A percentile compares a stretch with the other conserved stretches of the same genome.
These are phyloP conservation scores for Hypomecis atomaria DNA, from an alignment of 2,888 invertebrate genomes.

Conservation along the genomic window DNA sequence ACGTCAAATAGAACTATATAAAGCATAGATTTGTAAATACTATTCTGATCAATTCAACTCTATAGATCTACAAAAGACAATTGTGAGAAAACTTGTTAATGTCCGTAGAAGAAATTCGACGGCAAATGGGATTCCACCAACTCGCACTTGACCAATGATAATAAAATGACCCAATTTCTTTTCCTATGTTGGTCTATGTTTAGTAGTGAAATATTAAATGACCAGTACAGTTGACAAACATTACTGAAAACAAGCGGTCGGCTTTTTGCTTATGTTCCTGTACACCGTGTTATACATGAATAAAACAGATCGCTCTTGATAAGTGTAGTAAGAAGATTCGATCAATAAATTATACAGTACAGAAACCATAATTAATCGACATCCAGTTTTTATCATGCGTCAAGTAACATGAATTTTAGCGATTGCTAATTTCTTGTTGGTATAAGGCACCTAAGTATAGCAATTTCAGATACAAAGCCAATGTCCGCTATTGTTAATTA, in stretches of 20 bases:
- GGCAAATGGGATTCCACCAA: too few species aligned
- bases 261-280: conserved; percentile 5
- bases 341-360: conserved; percentile 57
- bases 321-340: conserved; percentile 37
- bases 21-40: too few species aligned
- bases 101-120: too few species aligned
- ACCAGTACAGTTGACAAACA: background rate
- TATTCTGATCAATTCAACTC: too few species aligned
- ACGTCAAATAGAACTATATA: too few species aligned
- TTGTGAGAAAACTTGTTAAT: too few species aligned
- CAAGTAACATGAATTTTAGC: conserved; percentile 50
- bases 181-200: too few species aligned
- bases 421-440: conserved; percentile 50
- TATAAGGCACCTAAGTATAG: conserved; percentile 40
- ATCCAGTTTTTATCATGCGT: conserved; percentile 60
- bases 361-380: conserved; percentile 60
- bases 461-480: conserved; percentile 37
- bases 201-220: too few species aligned
- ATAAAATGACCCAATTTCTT: too few species aligned
- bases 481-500: conserved; percentile 24
- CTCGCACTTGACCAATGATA: too few species aligned
- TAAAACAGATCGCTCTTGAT: conserved; percentile 36
- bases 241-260: background rate
- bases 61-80: too few species aligned
- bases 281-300: conserved; percentile 39